Percentiles rank a stretch among this genome's conserved stretches.
Evolutionary conservation across 2,888 invertebrate genomes (phyloP).

Genomic region (Oligia latruncula): DNA sequence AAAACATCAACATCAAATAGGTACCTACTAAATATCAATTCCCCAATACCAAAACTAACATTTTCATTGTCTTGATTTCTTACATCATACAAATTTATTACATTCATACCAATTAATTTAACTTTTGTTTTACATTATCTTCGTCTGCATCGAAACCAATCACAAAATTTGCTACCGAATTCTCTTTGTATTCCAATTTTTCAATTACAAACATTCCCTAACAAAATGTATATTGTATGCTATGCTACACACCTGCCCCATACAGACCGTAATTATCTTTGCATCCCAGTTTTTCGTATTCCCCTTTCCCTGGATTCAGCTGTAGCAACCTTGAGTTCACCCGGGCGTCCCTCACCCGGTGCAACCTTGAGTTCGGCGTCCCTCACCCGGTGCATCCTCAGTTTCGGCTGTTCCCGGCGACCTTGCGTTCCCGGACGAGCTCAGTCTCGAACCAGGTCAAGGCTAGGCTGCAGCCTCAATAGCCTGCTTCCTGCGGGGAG

Average conservation of each 20-base stretch:
- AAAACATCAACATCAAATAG: not conserved
- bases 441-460: slow-evolving; percentile 51
- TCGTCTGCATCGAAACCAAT: not conserved
- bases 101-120: not conserved
- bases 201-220: not conserved
- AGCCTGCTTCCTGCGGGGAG: slow-evolving; percentile 52
- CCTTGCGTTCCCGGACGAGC: slow-evolving; percentile 49
- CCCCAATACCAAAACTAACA: not conserved
- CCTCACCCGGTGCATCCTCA: slow-evolving; percentile 31
- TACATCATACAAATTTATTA: not conserved
- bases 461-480: slow-evolving; percentile 52
- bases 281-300: not conserved
- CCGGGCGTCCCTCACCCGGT: slow-evolving; percentile 27
- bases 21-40: not conserved
- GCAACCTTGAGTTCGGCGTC: slow-evolving; percentile 32
- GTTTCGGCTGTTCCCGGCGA: slow-evolving; percentile 11
- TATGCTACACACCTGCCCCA: not conserved
- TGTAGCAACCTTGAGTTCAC: slow-evolving; percentile 26
- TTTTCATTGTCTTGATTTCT: not conserved
- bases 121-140: not conserved
- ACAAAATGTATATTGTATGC: not conserved
- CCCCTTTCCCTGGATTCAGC: not conserved
- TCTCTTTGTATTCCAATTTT: not conserved
- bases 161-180: not conserved
- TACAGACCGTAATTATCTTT: not conserved